phyloP scores from a whole-genome alignment of 2,113 vertebrate genomes.

The Heterotis niloticus region DNA sequence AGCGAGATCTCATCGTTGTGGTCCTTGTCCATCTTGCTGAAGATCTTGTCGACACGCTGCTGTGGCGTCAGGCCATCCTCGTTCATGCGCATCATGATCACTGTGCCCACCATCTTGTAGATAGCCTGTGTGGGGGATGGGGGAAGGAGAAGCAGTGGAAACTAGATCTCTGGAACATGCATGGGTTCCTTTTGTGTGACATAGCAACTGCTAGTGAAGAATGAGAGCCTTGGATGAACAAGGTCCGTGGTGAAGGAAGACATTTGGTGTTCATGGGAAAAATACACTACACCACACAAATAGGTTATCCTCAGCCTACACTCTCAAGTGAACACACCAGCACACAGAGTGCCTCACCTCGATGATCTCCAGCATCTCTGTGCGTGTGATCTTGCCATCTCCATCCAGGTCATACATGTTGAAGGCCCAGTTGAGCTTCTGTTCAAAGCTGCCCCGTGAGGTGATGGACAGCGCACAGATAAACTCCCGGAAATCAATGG shows the following conservation, averaged over 20 bases:
- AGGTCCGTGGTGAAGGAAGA: neutral
- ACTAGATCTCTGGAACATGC: neutral
- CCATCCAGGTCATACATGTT: constrained; percentile 97
- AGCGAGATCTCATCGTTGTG: constrained; percentile 93
- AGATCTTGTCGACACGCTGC: constrained; percentile 98
- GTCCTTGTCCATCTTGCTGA: constrained; percentile 99
- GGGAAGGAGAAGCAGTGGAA: no score
- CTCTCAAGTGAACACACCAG: no score
- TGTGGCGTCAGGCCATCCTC: constrained; percentile 94
- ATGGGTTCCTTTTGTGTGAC: no score
- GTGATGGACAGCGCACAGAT: constrained; percentile 95
- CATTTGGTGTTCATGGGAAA: neutral
- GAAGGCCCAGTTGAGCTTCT: constrained; percentile 98
- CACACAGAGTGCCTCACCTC: constrained; percentile 51
- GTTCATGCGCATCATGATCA: constrained; percentile 99
- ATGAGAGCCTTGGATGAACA: neutral
- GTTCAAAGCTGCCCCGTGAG: constrained; percentile 93
- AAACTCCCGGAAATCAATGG: constrained; percentile 98
- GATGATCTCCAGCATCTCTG: constrained; percentile 95
- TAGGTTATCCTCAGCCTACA: neutral
- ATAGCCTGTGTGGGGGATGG: constrained; percentile 72
- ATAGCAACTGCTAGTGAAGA: no score
- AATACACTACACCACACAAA: neutral
- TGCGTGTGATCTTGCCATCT: constrained; percentile 90
- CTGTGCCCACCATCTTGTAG: constrained; percentile 98